Evolutionary conservation across 2,888 invertebrate species (phyloP).

Genomic region (Biston betularia): DNA sequence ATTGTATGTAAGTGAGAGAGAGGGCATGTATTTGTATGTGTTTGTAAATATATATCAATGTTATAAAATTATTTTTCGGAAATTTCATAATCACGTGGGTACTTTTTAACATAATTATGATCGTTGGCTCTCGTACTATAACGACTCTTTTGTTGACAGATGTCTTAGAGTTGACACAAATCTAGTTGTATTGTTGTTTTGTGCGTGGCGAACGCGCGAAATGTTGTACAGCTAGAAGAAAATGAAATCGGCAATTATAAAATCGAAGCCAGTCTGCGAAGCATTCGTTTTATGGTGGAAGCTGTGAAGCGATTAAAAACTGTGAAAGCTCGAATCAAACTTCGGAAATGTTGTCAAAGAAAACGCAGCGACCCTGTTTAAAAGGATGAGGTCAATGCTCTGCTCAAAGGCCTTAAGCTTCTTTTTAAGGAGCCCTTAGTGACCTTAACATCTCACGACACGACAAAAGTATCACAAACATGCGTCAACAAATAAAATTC

Average conservation of each 20-base stretch:
- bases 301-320: background rate
- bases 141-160: no score
- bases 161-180: no score
- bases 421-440: conserved; percentile 60
- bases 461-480: conserved; percentile 19
- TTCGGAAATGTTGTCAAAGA: conserved; percentile 32
- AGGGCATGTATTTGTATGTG: no score
- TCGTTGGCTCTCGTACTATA: no score
- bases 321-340: conserved; percentile 4
- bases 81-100: background rate
- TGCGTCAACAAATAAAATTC: background rate
- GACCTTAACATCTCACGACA: conserved; percentile 55
- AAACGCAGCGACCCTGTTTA: conserved; percentile 22
- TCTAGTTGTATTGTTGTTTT: no score
- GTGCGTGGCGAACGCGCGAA: no score
- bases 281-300: background rate
- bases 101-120: no score
- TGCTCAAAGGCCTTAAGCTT: conserved; percentile 58
- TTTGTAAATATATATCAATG: no score
- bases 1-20: no score
- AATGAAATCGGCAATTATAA: background rate
- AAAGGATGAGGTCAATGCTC: conserved; percentile 63
- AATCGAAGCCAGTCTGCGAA: background rate
- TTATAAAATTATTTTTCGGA: no score
- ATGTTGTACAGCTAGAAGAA: no score